These are phyloP conservation scores for Polyergus mexicanus DNA, from an alignment of 1,140 invertebrate genomes.

Conservation along the genomic window DNA sequence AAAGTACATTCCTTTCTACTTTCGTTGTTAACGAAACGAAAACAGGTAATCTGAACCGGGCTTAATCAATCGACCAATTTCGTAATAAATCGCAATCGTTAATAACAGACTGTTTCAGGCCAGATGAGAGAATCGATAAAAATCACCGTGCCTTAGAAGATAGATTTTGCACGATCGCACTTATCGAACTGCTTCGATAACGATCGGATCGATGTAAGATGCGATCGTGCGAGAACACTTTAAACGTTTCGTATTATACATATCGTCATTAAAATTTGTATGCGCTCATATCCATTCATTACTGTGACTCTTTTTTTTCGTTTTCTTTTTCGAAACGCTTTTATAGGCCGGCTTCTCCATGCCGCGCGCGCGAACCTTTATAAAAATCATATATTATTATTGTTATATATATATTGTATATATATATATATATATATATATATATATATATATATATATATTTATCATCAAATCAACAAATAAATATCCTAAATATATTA, in stretches of 20 bases:
- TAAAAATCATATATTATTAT: slow-evolving; percentile 77
- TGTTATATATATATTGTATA: background rate
- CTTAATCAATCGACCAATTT: slow-evolving; percentile 44
- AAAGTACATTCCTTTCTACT: background rate
- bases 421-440: background rate
- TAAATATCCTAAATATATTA: slow-evolving; percentile 86
- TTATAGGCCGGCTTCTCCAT: slow-evolving; percentile 74
- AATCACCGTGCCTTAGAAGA: slow-evolving; percentile 45
- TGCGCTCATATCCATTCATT: slow-evolving; percentile 9
- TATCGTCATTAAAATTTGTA: slow-evolving; percentile 46
- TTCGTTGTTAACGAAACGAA: slow-evolving; percentile 18
- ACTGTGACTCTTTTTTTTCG: slow-evolving; percentile 5
- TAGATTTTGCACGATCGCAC: slow-evolving; percentile 36
- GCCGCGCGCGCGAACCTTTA: slow-evolving; percentile 66
- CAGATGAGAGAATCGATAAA: slow-evolving; percentile 41
- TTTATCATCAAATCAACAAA: slow-evolving; percentile 85
- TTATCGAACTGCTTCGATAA: slow-evolving; percentile 28
- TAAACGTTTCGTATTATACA: slow-evolving; percentile 35
- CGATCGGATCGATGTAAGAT: slow-evolving; percentile 13
- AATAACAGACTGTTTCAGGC: slow-evolving; percentile 9
- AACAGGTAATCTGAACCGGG: slow-evolving; percentile 32
- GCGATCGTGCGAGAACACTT: slow-evolving; percentile 56
- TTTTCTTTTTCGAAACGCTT: slow-evolving; percentile 63
- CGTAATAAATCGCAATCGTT: slow-evolving; percentile 39
- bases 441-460: slow-evolving; percentile 70